These are phyloP conservation scores for Cartodere bifasciata DNA, from an alignment of 2,888 invertebrate genomes.

Conservation along the genomic window DNA sequence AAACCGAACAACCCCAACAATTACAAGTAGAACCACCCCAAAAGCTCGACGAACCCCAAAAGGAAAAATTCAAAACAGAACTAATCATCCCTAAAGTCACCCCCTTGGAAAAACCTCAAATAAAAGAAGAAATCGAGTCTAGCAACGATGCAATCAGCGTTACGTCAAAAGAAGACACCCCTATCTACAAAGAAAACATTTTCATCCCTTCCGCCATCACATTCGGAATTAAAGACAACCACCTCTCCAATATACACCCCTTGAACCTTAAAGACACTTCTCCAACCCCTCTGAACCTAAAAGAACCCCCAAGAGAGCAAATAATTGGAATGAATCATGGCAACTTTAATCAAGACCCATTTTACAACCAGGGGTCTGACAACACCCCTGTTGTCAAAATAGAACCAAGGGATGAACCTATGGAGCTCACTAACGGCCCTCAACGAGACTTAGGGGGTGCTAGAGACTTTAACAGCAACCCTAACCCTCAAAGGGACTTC, in stretches of 20 bases:
- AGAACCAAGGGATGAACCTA: conserved; percentile 34
- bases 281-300: conserved; percentile 12
- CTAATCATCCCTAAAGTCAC: conserved; percentile 48
- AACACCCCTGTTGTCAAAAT: conserved; percentile 31
- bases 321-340: conserved; percentile 28
- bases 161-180: conserved; percentile 19
- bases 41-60: conserved; percentile 16
- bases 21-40: conserved; percentile 20
- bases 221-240: conserved; percentile 28
- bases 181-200: conserved; percentile 15
- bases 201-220: conserved; percentile 15
- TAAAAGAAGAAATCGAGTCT: conserved; percentile 30
- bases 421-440: conserved; percentile 29
- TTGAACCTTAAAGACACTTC: conserved; percentile 25
- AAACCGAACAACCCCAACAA: too few species aligned
- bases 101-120: conserved; percentile 39
- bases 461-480: too few species aligned
- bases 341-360: conserved; percentile 22
- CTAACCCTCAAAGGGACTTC: neutral
- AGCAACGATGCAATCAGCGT: conserved; percentile 23
- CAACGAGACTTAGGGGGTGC: conserved; percentile 15
- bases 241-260: conserved; percentile 21
- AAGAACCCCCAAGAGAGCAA: conserved; percentile 22
- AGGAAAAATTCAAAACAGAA: conserved; percentile 45
- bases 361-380: too few species aligned